These are phyloP conservation scores for Monochamus saltuarius DNA, from an alignment of 1,140 invertebrate species.

Conservation along the genomic window DNA sequence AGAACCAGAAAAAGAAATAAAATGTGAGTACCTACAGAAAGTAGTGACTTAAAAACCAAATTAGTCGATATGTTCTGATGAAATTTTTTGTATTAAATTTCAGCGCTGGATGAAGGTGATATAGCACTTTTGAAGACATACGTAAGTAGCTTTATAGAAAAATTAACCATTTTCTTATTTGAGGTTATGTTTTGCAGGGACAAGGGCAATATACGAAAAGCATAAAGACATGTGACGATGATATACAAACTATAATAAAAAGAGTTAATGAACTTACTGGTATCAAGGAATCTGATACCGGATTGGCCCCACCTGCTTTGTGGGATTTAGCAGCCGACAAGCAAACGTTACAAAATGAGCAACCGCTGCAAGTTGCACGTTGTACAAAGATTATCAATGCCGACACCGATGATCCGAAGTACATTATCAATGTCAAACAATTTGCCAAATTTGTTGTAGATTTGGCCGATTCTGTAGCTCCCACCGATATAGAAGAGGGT, in stretches of 20 bases:
- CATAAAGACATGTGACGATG: slow-evolving; percentile 93
- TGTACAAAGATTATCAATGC: slow-evolving; percentile 99
- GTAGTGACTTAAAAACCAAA: slow-evolving; percentile 11
- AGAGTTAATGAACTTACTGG: slow-evolving; percentile 97
- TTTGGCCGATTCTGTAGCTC: slow-evolving; percentile 96
- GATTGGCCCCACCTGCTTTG: slow-evolving; percentile 93
- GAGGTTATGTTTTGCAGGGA: slow-evolving; percentile 61
- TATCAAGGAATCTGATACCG: slow-evolving; percentile 91
- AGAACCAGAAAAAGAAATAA: slow-evolving; percentile 91
- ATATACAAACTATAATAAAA: slow-evolving; percentile 94
- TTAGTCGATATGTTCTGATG: slow-evolving; percentile 2
- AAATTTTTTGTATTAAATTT: slow-evolving; percentile 52
- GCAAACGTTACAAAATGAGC: slow-evolving; percentile 97
- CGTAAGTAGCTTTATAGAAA: background rate
- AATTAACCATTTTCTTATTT: background rate
- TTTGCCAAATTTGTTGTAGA: slow-evolving; percentile 99
- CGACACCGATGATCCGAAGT: slow-evolving; percentile 97
- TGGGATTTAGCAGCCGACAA: slow-evolving; percentile 99
- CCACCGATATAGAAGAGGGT: slow-evolving; percentile 99
- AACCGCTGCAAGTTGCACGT: slow-evolving; percentile 91
- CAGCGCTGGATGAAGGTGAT: slow-evolving; percentile 93
- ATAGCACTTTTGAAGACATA: background rate
- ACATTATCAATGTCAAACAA: slow-evolving; percentile 99
- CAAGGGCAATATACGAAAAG: slow-evolving; percentile 97
- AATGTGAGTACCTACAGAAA: slow-evolving; percentile 65